Base-by-base conservation (phyloP, 2,888 invertebrate genomes). In the Drosophila paranaensis region DNA sequence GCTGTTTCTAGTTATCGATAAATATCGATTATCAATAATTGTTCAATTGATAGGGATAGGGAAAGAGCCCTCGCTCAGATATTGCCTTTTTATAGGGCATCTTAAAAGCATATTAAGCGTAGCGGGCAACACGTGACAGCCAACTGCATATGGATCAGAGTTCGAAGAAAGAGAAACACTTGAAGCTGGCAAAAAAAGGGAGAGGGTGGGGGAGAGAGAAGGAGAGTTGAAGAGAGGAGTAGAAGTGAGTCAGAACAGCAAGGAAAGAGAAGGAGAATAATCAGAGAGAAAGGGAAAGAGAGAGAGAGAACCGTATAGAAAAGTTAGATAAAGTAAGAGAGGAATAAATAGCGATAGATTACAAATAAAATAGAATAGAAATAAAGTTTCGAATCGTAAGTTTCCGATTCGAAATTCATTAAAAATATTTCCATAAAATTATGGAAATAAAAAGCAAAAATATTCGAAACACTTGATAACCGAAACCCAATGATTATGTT, bases 61-160 rank as follows among this genome's bases (percentile, higher is more conserved):
- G 11, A 5, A 0, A 16, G 10, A 8, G 6, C 30, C 40, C 2
- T 2, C 8, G 3, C n/a, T 25, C 3, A 2, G 27, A 6, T 14
- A 8, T 30, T 40, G 9, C 6, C 20, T 9, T 16, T 27, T 16
- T 56, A 16, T 5, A 58, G 58, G 39, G 58, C 48, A 58, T 58
- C 14, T 27, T 8, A 48, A 64, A 58, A 72, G 65, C 65, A 77
- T 73, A 82, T 82, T 77, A 55, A 60, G 84, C 67, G 55, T 60
- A 64, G 64, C 74, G 73, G 83, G 70, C 72, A 80, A 83, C 67
- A 84, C 85, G 79, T 88, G 84, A 75, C 74, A 74, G 51, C 51
- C 16, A 42, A 57, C 48, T 48, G 16, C 48, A 74, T 66, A 54
- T 66, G 42, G 50, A 60, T 46, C 74, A 73, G 63, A 57, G 77